A percentile compares a stretch with the other conserved stretches of the same genome.
Evolutionary conservation across 2,797 vertebrate species (phyloP).

Genomic region (Sciurus vulgaris): DNA sequence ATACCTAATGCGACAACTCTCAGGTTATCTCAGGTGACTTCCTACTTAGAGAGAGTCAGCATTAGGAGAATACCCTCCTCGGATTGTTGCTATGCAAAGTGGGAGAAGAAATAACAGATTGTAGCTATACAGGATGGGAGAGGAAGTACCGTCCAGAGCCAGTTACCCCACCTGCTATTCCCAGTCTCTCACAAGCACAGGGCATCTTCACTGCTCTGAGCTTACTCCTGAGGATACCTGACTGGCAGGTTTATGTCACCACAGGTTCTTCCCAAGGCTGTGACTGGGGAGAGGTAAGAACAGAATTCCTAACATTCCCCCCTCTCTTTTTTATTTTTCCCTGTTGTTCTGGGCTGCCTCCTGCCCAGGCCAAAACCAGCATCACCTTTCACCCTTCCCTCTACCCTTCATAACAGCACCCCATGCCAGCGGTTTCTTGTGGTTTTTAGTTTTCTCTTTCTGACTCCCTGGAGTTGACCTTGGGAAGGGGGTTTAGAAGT

Average conservation of each 20-base stretch:
- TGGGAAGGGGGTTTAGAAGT: background rate
- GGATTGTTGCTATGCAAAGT: background rate
- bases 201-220: background rate
- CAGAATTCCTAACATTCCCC: background rate
- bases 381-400: too few relatives aligned
- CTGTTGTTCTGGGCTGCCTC: background rate
- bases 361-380: background rate
- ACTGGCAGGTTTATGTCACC: background rate
- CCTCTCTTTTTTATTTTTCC: background rate
- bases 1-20: background rate
- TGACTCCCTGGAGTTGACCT: background rate
- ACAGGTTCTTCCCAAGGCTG: background rate
- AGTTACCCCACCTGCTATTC: accelerated
- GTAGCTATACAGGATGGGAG: background rate
- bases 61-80: background rate
- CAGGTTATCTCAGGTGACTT: background rate
- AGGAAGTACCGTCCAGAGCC: background rate
- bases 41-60: background rate
- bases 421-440: accelerated
- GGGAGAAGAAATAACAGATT: background rate
- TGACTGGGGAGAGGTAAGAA: background rate
- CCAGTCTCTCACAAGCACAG: too few relatives aligned
- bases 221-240: background rate
- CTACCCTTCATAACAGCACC: background rate
- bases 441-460: background rate